Evolutionary conservation across 2,113 vertebrate genomes (phyloP), one percentile per base, ranked within the genome.

Genomic region (Tachysurus vachellii): DNA sequence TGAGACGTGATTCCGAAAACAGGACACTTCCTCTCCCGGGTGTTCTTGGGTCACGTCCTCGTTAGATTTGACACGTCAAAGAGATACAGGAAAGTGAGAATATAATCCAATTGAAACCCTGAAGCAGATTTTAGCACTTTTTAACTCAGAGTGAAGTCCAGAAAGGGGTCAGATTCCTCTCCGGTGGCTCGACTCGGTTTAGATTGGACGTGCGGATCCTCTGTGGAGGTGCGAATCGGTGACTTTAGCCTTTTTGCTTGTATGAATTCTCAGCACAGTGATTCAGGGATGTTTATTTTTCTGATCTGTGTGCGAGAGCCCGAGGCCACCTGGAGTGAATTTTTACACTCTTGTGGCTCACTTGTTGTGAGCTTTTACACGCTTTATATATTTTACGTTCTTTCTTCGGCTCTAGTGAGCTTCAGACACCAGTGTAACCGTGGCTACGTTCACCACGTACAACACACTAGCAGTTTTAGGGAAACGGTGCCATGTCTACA

Each of bases 261-360:
- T 73, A 83, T 80, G 26, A 87, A 75, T 61, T 87, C 80, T 88
- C 90, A 86, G 85, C 57, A 26, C 64, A 82, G 68, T 88, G 86
- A 90, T 89, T 90, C 88, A 86, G 53, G 31, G 12, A 61, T 91
- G 89, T 91, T 91, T 90, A 85, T 89, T 90, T 90, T 91, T 82
- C 88, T 80, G 59, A 50, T 82, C 70, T 71, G 70, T 71, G 70
- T 80, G 80, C 75, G 84, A 88, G 86, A 86, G 50, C 16, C 82
- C 54, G 54, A 42, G 88, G 68, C 87, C 89, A 88, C 86, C 87
- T 90, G 89, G 82, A 85, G 62, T 9, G 54, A 61, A 44, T 83
- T 54, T 85, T 86, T 80, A 66, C 68, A 76, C 56, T 85, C n/a
- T 56, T 83, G 75, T 57, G 62, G 31, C 79, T 36, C 82, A 56